Base-by-base conservation (phyloP, 1,140 invertebrate genomes). In the Philaenus spumarius region DNA sequence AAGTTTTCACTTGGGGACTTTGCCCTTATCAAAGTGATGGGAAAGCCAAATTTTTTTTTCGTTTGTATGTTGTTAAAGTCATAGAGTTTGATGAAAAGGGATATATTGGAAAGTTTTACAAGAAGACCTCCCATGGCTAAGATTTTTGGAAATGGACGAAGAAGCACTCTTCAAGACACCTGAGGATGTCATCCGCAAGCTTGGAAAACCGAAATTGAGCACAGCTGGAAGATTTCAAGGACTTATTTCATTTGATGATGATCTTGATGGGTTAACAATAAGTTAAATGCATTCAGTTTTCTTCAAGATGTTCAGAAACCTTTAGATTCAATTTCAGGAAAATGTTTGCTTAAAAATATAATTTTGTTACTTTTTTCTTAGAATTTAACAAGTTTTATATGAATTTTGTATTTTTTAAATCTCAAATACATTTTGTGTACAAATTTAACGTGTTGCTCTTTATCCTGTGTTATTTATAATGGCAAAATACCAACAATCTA, bases 51-150 rank as follows among this genome's bases (percentile, higher is more conserved):
- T 17, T 17, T 14, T 48, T 22, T 48, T 48, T 48, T 48, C 15
- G 46, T 17, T 48, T 48, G 46, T 48, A 48, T 22, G 46, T 48
- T 48, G 46, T 48, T n/a, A 48, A 48, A 48, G 5, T 48, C n/a
- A 48, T 48, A 17, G 46, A 48, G 46, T 48, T 48, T 48, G 46
- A 48, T 48, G 46, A 48, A 48, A 22, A 48, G 23, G 46, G 46
- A 6, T 48, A 48, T 22, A 48, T 4, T 17, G 46, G 46, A 48
- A 48, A 22, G 23, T 48, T 48, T 22, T 48, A 17, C 46, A 48
- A 48, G 46, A 48, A 48, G 23, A 48, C 15, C 46, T 17, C n/a
- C 46, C 46, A 48, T n/a, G 46, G 46, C 23, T 48, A n/a, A 48
- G 23, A 48, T 48, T 48, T 22, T 17, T 17, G 46, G 46, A 48